Evolutionary conservation across 2,113 vertebrate species (phyloP), one percentile per base, ranked within the genome.

Genomic region (Seriola dumerili): DNA sequence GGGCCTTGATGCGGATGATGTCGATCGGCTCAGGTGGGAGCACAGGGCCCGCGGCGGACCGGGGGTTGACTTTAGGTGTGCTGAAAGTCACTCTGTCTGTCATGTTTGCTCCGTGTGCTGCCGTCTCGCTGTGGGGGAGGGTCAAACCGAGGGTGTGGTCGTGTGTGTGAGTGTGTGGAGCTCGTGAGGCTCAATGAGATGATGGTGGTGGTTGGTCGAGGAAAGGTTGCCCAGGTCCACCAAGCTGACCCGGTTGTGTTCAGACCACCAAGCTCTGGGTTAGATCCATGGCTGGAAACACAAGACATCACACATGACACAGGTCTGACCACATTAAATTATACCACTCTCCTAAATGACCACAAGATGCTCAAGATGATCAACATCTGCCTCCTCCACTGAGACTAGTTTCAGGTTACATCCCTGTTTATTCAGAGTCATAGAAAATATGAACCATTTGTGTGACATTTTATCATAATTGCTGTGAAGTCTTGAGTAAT

Each of bases 21-120:
- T 99, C 97, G 57, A 98, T 97, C 0, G 98, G 97, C 80, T 99
- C 98, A 0, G 98, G 97, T 34, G 98, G 98, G 13, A 98, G 96
- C 4, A 91, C 21, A 0, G 76, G 97, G 93, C 44, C 94, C 80
- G 0, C 93, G 0, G 81, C 90, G 0, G 97, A 94, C 34, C 94
- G 91, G 4, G 96, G 95, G 58, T 88, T 91, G 89, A 90, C 93
- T 88, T 96, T 97, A 74, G 94, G 92, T 17, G 96, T 90, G 58
- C 91, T 95, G 36, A 95, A 95, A 23, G 80, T 91, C 76, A 80
- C 91, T 86, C 96, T 97, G 84, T 98, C 97, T 21, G 97, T 95
- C 98, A 99, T 99, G 86, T 83, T 93, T 70, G 92, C 66, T 85
- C 6, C 25, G 40, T 2, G 67, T 46, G 83, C 55, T 82, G 86